phyloP scores from a whole-genome alignment of 2,113 vertebrate species.

The Oophaga pumilio region DNA sequence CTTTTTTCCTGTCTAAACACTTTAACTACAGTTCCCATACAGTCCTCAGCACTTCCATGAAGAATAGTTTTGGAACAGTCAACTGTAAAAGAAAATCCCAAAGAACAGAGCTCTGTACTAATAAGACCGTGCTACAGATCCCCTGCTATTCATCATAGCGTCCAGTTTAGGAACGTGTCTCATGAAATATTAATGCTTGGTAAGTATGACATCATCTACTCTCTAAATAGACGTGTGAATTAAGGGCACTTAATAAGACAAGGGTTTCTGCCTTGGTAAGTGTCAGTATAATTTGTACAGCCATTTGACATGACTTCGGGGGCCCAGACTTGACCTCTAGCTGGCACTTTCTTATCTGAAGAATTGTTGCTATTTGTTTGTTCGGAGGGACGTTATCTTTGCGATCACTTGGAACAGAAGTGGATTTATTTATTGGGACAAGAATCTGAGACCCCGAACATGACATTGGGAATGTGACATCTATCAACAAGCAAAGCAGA shows the following conservation, averaged over 20 bases:
- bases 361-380: conserved; percentile 32
- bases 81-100: background rate
- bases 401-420: background rate
- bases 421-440: background rate
- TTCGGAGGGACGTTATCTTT: conserved; percentile 5
- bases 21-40: too few species aligned
- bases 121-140: background rate
- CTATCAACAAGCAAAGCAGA: background rate
- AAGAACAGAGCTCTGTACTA: background rate
- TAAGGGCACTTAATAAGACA: conserved; percentile 18
- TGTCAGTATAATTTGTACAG: conserved; percentile 33
- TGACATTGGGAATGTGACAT: conserved; percentile 5
- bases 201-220: conserved; percentile 14
- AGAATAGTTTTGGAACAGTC: background rate
- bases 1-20: too few species aligned
- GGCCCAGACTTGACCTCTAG: conserved; percentile 17
- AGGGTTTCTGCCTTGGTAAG: conserved; percentile 17
- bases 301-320: background rate
- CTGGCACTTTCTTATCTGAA: conserved; percentile 32
- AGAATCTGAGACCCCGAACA: background rate
- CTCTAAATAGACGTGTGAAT: conserved; percentile 34
- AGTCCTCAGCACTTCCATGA: too few species aligned
- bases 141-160: background rate
- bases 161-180: background rate
- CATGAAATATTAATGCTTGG: background rate